A percentile compares a stretch with the other conserved stretches of the same genome.
These are phyloP conservation scores for Oreotrochilus melanogaster DNA, from an alignment of 2,113 vertebrate genomes.

Conservation along the genomic window DNA sequence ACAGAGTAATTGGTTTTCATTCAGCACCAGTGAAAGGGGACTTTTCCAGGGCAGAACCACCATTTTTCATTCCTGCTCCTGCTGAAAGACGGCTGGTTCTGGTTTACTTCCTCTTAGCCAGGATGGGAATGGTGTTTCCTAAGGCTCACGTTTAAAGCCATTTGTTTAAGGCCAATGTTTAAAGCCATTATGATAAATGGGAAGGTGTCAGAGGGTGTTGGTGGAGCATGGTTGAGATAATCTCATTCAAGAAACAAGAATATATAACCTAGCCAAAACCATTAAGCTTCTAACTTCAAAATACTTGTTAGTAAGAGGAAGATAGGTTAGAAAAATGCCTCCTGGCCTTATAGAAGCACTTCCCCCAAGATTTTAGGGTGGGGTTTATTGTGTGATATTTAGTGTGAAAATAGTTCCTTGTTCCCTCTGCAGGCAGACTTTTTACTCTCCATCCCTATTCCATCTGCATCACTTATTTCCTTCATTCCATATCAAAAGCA, in stretches of 20 bases:
- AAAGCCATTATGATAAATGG: background rate
- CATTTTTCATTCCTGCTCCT: background rate
- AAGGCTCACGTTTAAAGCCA: background rate
- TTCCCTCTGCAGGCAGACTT: background rate
- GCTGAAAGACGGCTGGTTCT: background rate
- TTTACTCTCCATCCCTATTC: background rate
- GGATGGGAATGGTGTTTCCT: background rate
- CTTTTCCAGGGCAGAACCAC: background rate
- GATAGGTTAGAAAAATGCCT: background rate
- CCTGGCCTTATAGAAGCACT: background rate
- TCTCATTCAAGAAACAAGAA: background rate
- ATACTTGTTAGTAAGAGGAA: background rate
- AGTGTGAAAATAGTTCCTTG: background rate
- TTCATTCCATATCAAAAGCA: background rate
- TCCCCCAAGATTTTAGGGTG: background rate
- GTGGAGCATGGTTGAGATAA: background rate
- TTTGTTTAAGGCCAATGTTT: background rate
- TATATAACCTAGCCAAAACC: background rate
- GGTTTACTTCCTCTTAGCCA: background rate
- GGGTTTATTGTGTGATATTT: background rate
- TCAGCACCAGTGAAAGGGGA: accelerated
- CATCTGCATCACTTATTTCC: background rate
- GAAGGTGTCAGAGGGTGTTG: background rate
- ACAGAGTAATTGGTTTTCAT: background rate
- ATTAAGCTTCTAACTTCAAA: conserved; percentile 17